Evolutionary conservation across 2,888 invertebrate species (phyloP), one percentile per base, ranked within the genome.

Genomic region (Drosophila phalerata): DNA sequence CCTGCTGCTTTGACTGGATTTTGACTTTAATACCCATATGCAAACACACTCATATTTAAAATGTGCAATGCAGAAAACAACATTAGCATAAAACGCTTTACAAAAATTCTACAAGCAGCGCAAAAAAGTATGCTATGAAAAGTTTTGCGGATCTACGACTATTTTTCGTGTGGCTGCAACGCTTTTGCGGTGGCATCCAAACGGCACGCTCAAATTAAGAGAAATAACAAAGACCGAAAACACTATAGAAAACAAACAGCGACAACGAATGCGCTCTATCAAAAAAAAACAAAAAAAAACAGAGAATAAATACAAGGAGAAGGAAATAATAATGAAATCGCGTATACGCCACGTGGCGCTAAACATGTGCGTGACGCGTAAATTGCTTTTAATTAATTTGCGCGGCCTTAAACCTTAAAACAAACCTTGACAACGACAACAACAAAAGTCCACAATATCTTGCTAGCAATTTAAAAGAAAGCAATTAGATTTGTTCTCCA

Each of bases 321-420:
- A 34, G 8, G 37, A 53, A 57, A 66, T 15, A 61, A 64, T 64
- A 68, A 70, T 49, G 58, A 56, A 49, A 79, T 73, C 57, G 77
- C 71, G 74, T 57, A 85, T 75, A 70, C 67, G 73, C 71, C 77
- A 71, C 73, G 69, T 73, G 87, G 48, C 52, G 38, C 53, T 53
- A 19, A 65, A 69, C 70, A 65, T 72, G 75, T 81, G 80, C 83
- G 71, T 72, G 71, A 75, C 71, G 71, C 71, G 75, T 60, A 75
- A 82, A 88, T 85, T 79, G 74, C 85, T 65, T 75, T 85, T 82
- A 82, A 85, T 88, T 88, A 85, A 82, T 80, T 85, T 83, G 65
- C 43, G 65, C 66, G 80, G 71, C 88, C 85, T 82, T 75, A 77
- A 77, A 78, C 75, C 71, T 71, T 67, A 64, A 58, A 58, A 60